Evolutionary conservation across 2,113 vertebrate genomes (phyloP).

Genomic region (Chlorodrepanis virens): DNA sequence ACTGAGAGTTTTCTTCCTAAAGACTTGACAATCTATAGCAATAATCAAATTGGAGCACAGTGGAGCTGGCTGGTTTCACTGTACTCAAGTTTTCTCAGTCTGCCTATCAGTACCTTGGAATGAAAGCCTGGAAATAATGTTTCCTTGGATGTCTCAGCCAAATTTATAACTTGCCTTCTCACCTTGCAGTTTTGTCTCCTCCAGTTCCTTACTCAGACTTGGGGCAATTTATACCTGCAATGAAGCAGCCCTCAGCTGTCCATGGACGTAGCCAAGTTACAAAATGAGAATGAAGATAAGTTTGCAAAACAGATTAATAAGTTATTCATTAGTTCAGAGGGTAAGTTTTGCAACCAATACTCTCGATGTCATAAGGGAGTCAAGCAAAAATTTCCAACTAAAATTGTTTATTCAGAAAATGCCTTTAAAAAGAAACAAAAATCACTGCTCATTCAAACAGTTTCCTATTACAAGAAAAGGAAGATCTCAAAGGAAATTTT

Average conservation of each 20-base stretch:
- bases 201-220: not conserved
- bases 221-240: not conserved
- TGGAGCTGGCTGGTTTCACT: not conserved
- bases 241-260: not conserved
- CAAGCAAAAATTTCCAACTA: not conserved
- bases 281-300: not conserved
- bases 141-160: not conserved
- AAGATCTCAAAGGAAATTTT: not conserved
- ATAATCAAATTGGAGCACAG: not conserved
- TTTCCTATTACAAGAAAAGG: not conserved
- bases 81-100: not conserved
- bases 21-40: not conserved
- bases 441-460: not conserved
- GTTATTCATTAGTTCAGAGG: not conserved
- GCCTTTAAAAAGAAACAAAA: not conserved
- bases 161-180: not conserved
- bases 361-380: not conserved
- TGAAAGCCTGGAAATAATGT: not conserved
- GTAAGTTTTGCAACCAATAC: not conserved
- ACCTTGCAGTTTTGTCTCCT: not conserved
- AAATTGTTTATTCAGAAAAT: constrained; percentile 7
- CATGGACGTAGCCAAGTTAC: not conserved
- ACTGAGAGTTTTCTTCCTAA: not conserved
- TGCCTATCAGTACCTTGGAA: not conserved
- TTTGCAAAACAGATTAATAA: not conserved